phyloP scores from a whole-genome alignment of 2,113 vertebrate genomes.

The Psammodynastes pulverulentus region DNA sequence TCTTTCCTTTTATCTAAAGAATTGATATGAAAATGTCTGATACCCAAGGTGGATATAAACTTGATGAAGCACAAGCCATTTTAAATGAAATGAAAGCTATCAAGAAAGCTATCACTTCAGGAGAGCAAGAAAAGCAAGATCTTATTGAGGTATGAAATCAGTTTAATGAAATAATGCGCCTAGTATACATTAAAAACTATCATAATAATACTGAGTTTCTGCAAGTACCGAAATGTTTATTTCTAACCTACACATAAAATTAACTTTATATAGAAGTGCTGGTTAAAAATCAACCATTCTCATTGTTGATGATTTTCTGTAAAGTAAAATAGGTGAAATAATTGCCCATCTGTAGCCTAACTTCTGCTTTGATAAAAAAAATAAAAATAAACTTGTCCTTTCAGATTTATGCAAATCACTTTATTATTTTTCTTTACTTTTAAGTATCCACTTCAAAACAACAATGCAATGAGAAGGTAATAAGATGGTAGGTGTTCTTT shows the following conservation, averaged over 20 bases:
- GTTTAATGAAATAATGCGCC: not conserved
- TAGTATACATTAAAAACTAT: not conserved
- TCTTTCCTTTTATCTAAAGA: conserved; percentile 63
- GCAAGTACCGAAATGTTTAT: not conserved
- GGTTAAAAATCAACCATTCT: not conserved
- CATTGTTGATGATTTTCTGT: not conserved
- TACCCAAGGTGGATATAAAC: conserved; percentile 82
- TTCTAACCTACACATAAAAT: not conserved
- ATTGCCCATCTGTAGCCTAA: not conserved
- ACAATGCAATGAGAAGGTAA: not conserved
- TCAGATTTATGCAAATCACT: not conserved
- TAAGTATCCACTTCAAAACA: not conserved
- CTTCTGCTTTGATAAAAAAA: not conserved
- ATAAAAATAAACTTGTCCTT: not conserved
- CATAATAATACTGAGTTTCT: not conserved
- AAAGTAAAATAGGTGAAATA: not conserved
- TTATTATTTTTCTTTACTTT: not conserved
- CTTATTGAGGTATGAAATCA: conserved; percentile 85
- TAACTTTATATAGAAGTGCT: not conserved
- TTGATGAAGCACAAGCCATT: conserved; percentile 93
- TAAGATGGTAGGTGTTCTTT: conserved; percentile 28
- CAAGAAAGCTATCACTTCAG: conserved; percentile 89
- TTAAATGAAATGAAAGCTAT: conserved; percentile 92
- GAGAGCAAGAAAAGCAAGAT: conserved; percentile 95
- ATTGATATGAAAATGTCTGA: conserved; percentile 94